Percentiles rank a stretch among this genome's conserved stretches.
Conservation (phyloP, 1,140 invertebrate genomes). For the Formica selysi region DNA sequence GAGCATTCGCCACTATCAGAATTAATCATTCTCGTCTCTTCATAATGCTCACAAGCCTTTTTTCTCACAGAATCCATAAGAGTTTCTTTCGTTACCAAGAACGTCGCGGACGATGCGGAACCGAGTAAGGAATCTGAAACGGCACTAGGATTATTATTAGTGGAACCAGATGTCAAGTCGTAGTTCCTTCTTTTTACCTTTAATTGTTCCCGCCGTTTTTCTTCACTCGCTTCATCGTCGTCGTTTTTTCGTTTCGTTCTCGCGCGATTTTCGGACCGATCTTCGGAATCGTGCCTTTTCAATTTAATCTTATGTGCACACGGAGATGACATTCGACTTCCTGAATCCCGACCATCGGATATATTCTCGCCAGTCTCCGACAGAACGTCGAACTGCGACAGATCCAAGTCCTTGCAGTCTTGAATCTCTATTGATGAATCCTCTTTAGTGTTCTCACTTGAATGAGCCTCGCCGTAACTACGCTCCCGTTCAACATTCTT, state of each 20-base stretch:
- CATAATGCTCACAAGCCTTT: constrained; percentile 2
- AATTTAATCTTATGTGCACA: constrained; percentile 40
- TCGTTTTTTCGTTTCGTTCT: constrained; percentile 62
- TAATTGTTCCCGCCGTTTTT: constrained; percentile 60
- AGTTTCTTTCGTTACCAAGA: constrained; percentile 40
- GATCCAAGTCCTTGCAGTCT: constrained; percentile 77
- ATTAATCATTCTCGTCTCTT: constrained; percentile 37
- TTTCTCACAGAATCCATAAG: constrained; percentile 11
- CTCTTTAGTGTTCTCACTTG: constrained; percentile 32
- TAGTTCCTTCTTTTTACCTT: constrained; percentile 77
- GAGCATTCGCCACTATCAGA: constrained; percentile 20
- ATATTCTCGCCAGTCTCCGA: constrained; percentile 77
- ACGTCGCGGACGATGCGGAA: constrained; percentile 44
- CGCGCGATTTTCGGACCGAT: constrained; percentile 56
- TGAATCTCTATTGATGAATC: constrained; percentile 57
- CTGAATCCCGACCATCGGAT: constrained; percentile 61
- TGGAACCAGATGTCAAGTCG: constrained; percentile 66
- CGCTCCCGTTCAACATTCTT: constrained; percentile 45
- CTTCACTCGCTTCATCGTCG: neutral
- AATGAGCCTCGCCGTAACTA: constrained; percentile 52
- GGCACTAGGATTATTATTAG: constrained; percentile 78
- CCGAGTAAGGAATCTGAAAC: constrained; percentile 78
- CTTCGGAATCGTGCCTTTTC: constrained; percentile 63
- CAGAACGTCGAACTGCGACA: constrained; percentile 79
- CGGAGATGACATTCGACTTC: constrained; percentile 10